phyloP scores from a whole-genome alignment of 2,113 vertebrate species.

The Cairina moschata region DNA sequence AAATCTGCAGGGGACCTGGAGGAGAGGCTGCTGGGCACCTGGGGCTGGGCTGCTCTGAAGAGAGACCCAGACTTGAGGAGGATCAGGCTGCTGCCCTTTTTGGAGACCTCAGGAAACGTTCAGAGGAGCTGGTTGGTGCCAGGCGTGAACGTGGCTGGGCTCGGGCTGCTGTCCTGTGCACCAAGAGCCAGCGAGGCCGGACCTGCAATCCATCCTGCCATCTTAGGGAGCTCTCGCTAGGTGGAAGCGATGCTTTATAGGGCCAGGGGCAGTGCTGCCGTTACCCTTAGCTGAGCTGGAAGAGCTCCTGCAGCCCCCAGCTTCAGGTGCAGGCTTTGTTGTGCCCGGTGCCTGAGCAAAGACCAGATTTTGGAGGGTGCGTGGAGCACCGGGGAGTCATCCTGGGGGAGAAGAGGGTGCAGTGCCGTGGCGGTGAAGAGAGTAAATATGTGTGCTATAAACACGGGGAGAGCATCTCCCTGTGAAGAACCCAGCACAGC shows the following conservation, averaged over 20 bases:
- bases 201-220: background rate
- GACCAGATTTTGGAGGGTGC: background rate
- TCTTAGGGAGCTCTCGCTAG: background rate
- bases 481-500: conserved; percentile 48
- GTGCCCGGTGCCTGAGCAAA: background rate
- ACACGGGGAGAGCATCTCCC: conserved; percentile 56
- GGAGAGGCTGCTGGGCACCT: background rate
- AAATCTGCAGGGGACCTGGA: rapidly evolving
- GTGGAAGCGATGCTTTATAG: background rate
- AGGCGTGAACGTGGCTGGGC: background rate
- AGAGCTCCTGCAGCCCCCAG: background rate
- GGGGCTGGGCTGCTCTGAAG: background rate
- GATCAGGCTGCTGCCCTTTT: background rate
- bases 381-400: background rate
- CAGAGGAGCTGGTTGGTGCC: background rate
- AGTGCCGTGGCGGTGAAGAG: conserved; percentile 26
- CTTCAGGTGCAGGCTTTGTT: background rate
- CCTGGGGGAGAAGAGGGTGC: background rate
- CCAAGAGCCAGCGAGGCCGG: background rate
- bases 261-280: background rate
- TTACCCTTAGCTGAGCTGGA: background rate
- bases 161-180: background rate
- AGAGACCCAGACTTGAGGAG: background rate
- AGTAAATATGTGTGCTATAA: conserved; percentile 66
- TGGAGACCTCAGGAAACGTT: background rate